Base-by-base conservation (phyloP, 1,140 invertebrate genomes). In the Mactra quadrangularis region DNA sequence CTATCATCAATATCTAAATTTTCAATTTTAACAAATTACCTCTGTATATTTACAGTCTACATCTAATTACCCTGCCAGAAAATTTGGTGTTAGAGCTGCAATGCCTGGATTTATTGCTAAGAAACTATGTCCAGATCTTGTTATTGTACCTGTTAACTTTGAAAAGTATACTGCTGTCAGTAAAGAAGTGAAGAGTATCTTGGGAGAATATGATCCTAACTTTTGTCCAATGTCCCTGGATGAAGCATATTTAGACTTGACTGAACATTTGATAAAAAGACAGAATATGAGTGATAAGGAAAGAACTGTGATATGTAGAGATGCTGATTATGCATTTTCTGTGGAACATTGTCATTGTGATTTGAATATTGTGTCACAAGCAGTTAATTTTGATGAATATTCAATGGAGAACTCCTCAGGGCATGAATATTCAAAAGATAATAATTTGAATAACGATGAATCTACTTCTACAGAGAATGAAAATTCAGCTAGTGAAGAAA, bases 51-150 rank as follows among this genome's bases (percentile, higher is more conserved):
- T 94, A 81, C 87, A 95, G 94, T 94, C 94, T 25, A 96, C 95
- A 22, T 95, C 95, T 0, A 96, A 96, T 90, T 96, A 96, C 88
- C 81, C 93, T 7, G 95, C 95, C 3, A 90, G 95, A 33, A 93
- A 93, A 78, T 96, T 92, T 93, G 95, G 95, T 53, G 95, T 96
- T 1, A 89, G 95, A 66, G 95, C 95, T 55, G 95, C 93, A 15
- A 96, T 96, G 95, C 95, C 96, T n/a, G 95, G 95, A 4, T 96
- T 96, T 87, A 96, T 96, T 84, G 95, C 91, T 0, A 94, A 93
- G 64, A 95, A 95, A 88, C 90, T 96, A 4, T 96, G 95, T 88
- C 95, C 95, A 3, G 85, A 95, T 41, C 90, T 96, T 3, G 89
- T 94, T 0, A 94, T 96, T 76, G 94, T 96, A 15, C 93, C 93